Evolutionary conservation across 2,888 invertebrate genomes (phyloP).

Genomic region (Physocephala rufipes): DNA sequence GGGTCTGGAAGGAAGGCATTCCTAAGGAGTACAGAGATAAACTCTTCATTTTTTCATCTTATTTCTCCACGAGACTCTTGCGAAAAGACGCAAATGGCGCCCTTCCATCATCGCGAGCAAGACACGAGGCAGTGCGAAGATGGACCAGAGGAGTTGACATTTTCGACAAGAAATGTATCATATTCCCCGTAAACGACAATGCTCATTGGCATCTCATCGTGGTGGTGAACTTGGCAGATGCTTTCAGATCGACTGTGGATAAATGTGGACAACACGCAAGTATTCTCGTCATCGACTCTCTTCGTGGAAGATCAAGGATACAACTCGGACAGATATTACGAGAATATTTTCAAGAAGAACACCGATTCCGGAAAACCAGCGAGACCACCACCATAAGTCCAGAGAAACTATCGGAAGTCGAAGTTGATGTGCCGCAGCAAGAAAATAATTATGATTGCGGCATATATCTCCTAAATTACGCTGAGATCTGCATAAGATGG

Average conservation of each 20-base stretch:
- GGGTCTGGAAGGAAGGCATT: too few species aligned
- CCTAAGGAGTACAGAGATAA: too few species aligned
- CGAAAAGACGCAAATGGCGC: neutral
- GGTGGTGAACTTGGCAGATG: neutral
- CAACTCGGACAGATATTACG: neutral
- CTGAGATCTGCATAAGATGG: neutral
- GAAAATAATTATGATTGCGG: neutral
- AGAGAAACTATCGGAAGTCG: neutral
- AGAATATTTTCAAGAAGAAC: neutral
- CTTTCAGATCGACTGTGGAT: neutral
- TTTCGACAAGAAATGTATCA: neutral
- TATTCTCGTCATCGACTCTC: neutral
- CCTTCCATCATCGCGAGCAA: neutral
- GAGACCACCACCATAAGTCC: neutral
- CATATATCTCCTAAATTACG: neutral
- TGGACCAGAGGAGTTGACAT: neutral
- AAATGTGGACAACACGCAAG: too few species aligned
- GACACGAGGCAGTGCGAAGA: slow-evolving; percentile 6
- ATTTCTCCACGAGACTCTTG: neutral
- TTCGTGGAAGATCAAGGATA: neutral
- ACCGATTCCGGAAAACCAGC: neutral
- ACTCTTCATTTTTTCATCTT: too few species aligned
- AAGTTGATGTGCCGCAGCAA: slow-evolving; percentile 2
- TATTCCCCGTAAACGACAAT: neutral
- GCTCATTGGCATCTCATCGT: neutral